These are phyloP conservation scores for cat (Felis catus) DNA, from an alignment of 2,113 vertebrate species.

Conservation along the genomic window F.catus_Fca126_mat1.0 CM031415.1:127261501-127262000, in stretches of 20 bases:
- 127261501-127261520: neutral
- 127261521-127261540: neutral
- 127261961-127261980: neutral
- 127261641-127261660: neutral
- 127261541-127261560: neutral
- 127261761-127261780: neutral
- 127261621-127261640: neutral
- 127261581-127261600: neutral
- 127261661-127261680: accelerated
- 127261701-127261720: neutral
- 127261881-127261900: neutral
- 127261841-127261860: neutral
- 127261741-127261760: neutral
- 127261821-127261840: neutral
- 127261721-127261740: neutral
- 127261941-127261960: neutral
- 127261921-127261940: neutral
- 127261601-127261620: neutral
- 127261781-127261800: neutral
- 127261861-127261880: neutral
- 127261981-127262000: neutral
- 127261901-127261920: neutral
- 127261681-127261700: neutral
- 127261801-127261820: neutral
- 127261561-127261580: neutral